Conservation (phyloP, 2,888 invertebrate genomes). For the Mythimna ferrago region DNA sequence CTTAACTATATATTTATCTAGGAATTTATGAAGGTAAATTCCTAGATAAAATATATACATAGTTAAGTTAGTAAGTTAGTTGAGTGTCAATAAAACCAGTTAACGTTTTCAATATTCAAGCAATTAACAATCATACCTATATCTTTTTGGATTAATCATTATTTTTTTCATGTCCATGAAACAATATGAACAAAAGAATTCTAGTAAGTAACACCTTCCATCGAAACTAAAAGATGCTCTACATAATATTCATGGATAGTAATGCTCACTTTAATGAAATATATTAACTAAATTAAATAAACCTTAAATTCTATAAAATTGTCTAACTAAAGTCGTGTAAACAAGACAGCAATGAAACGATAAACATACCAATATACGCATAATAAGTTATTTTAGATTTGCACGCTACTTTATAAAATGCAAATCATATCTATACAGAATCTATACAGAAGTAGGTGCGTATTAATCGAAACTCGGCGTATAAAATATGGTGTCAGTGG, state of each 20-base stretch:
- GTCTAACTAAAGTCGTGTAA: conserved; percentile 5
- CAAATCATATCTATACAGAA: conserved; percentile 73
- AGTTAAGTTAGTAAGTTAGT: too few species aligned
- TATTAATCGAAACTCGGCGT: conserved; percentile 69
- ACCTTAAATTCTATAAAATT: neutral
- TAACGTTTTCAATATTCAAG: neutral
- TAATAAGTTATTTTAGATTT: conserved; percentile 45
- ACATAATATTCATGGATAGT: neutral
- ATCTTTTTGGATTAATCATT: neutral
- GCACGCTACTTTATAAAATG: conserved; percentile 70
- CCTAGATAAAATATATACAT: too few species aligned
- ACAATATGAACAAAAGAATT: neutral
- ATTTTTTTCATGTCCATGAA: neutral
- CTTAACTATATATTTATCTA: too few species aligned
- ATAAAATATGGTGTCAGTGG: conserved; percentile 69
- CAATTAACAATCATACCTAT: neutral
- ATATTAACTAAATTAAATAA: neutral
- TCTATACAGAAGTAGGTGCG: conserved; percentile 57
- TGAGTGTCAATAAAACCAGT: too few species aligned
- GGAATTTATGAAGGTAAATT: too few species aligned
- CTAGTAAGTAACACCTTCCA: neutral
- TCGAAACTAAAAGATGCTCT: neutral
- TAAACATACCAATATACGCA: conserved; percentile 22
- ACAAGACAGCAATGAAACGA: conserved; percentile 23
- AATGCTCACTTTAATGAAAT: neutral